A percentile compares a stretch with the other conserved stretches of the same genome.
phyloP scores from a whole-genome alignment of 2,797 vertebrate species.

The Triplophysa yarkandensis region DNA sequence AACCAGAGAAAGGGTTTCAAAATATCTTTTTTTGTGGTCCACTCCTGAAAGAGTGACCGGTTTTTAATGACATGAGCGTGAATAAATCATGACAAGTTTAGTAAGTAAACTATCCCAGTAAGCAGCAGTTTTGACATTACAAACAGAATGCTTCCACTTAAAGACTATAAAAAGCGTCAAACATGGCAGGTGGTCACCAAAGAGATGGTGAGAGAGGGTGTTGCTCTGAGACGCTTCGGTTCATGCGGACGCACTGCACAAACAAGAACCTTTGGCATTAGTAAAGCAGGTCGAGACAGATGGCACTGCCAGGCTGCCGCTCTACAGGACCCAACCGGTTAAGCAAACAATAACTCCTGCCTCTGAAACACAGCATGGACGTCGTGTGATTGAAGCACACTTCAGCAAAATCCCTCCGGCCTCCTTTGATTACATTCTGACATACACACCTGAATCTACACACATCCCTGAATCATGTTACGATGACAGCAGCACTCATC shows the following conservation, averaged over 20 bases:
- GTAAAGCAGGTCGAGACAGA: slow-evolving; percentile 49
- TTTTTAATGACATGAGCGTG: no score
- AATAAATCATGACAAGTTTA: no score
- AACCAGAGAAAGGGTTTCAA: no score
- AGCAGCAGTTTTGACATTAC: no score
- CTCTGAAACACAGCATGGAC: slow-evolving; percentile 21
- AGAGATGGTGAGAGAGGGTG: not conserved
- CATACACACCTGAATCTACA: not conserved
- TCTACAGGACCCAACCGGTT: slow-evolving; percentile 34
- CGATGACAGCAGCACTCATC: slow-evolving; percentile 7
- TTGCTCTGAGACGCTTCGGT: slow-evolving; percentile 1
- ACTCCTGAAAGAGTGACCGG: no score
- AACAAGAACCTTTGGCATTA: not conserved
- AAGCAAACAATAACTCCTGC: slow-evolving; percentile 32
- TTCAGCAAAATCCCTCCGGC: slow-evolving; percentile 8
- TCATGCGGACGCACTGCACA: slow-evolving; percentile 6
- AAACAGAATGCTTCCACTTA: no score
- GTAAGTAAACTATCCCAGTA: no score
- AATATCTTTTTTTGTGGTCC: no score
- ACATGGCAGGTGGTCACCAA: not conserved
- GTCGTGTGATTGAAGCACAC: slow-evolving; percentile 8
- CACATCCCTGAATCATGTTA: slow-evolving; percentile 23
- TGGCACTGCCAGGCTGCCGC: slow-evolving; percentile 40
- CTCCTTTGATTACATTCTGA: not conserved
- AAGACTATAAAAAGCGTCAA: no score